Evolutionary conservation across 2,888 invertebrate genomes (phyloP).

Genomic region (Tortricodes alternella): DNA sequence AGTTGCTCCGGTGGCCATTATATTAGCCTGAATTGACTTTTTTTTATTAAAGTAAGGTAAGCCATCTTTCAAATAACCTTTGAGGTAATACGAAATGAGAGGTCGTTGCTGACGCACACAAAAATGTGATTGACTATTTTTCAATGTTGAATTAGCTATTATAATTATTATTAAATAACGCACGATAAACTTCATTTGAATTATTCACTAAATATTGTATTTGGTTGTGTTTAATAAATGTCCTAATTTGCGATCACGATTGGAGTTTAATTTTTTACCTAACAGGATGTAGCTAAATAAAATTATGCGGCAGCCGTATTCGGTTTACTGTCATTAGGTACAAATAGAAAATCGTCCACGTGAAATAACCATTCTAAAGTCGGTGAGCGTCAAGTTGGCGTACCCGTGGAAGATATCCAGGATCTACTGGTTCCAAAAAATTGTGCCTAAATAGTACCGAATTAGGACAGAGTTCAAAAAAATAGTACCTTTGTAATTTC

Average conservation of each 20-base stretch:
- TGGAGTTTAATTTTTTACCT: not conserved
- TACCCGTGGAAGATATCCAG: too few species aligned
- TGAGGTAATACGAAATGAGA: not conserved
- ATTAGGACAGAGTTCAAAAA: too few species aligned
- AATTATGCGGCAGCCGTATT: too few species aligned
- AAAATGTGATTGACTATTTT: not conserved
- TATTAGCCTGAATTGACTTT: not conserved
- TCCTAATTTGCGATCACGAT: not conserved
- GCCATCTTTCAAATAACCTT: too few species aligned
- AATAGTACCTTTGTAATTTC: too few species aligned
- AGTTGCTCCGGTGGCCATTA: conserved; percentile 17
- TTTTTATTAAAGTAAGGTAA: not conserved
- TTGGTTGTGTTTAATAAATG: conserved; percentile 20
- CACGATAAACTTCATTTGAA: conserved; percentile 17
- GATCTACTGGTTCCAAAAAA: too few species aligned
- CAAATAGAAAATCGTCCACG: too few species aligned
- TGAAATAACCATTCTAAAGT: too few species aligned
- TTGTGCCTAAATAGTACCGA: too few species aligned
- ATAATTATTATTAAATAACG: not conserved
- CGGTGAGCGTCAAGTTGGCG: too few species aligned
- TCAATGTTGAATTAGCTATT: not conserved
- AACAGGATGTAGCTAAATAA: not conserved
- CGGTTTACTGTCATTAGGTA: too few species aligned
- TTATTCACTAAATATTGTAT: conserved; percentile 9
- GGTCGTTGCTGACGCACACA: not conserved